A percentile compares a stretch with the other conserved stretches of the same genome.
Evolutionary conservation across 2,797 vertebrate genomes (phyloP).

Genomic region (Falco naumanni): DNA sequence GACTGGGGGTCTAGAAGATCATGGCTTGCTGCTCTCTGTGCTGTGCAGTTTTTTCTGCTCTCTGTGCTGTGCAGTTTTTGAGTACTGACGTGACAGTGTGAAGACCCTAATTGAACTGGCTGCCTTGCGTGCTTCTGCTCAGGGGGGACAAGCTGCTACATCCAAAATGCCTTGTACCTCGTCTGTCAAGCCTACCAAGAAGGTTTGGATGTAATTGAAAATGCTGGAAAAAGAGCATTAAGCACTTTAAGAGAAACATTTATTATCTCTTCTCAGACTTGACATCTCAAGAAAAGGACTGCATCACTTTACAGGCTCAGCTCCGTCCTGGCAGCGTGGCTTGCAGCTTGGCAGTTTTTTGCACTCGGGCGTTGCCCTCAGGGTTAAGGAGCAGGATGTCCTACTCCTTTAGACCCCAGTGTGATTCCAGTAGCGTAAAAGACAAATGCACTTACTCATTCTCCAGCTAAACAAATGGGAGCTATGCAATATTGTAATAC

Average conservation of each 20-base stretch:
- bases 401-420: not conserved
- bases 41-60: not conserved
- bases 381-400: not conserved
- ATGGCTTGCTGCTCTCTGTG: not conserved
- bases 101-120: no score
- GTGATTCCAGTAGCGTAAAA: not conserved
- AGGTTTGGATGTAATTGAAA: not conserved
- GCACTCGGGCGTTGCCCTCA: accelerated
- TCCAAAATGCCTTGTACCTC: not conserved
- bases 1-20: not conserved
- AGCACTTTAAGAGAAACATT: not conserved
- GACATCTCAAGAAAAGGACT: not conserved
- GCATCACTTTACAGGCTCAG: not conserved
- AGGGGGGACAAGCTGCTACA: not conserved
- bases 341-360: no score
- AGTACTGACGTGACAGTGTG: no score
- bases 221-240: not conserved
- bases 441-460: not conserved
- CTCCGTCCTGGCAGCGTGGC: not conserved
- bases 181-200: not conserved
- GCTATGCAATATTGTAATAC: not conserved
- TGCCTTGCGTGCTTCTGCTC: not conserved
- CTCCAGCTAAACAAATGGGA: not conserved
- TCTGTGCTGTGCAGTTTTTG: not conserved
- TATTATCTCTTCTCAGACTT: not conserved